Base-by-base conservation (phyloP, 2,797 vertebrate genomes). In the Sebastes oblongus region DNA sequence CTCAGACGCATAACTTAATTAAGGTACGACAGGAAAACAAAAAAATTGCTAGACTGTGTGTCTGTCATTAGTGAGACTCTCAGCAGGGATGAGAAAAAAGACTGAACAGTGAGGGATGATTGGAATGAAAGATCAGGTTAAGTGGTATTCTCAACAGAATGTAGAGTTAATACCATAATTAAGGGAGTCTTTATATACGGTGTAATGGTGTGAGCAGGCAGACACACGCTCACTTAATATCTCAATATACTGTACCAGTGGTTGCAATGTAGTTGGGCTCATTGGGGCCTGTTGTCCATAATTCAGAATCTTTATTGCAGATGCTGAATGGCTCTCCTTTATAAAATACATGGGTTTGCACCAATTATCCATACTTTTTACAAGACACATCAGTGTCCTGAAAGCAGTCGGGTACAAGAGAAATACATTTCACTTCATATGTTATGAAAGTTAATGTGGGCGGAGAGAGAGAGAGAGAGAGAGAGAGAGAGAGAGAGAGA, bases 371-470 rank as follows among this genome's bases (percentile, higher is more conserved):
- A 69, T 68, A 52, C 24, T 56, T 72, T 64, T 58, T 56, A 62
- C 16, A 20, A 24, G 39, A 78, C 67, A 60, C 75, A 64, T 62
- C 10, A 22, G 39, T 68, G 66, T 71, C 66, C 39, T 72, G 73
- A 73, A 70, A 72, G 78, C 50, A 67, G n/a, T 4, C 0, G 18
- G 14, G 29, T 82, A 84, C 84, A 88, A 66, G 78, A 78, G 42
- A 88, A 88, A 82, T 82, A 85, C 80, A 91, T 86, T 86, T 82
- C 25, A 70, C 60, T 78, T 66, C 61, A 78, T 83, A 78, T 72
- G 25, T 56, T 68, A 83, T 74, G 77, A 39, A 52, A 59, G 27
- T 54, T 34, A 60, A 83, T 74, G 16, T 18, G 25, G 42, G 6
- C 5, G 2, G 34, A 36, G 34, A 12, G 11, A 2, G 34, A 12